Base-by-base conservation (phyloP, 1,140 invertebrate species). In the Zaprionus camerounensis region DNA sequence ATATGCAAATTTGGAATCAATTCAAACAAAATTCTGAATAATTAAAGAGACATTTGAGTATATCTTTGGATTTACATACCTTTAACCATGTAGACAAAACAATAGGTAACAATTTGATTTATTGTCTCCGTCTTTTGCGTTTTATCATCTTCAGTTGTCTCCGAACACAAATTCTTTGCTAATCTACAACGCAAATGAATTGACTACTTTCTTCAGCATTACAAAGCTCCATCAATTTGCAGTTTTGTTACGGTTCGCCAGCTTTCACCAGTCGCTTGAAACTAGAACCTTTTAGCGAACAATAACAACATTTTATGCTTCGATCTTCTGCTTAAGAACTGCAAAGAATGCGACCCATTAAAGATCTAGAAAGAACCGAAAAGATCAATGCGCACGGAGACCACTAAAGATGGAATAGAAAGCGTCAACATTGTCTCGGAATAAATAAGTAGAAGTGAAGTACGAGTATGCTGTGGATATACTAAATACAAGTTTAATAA, bases 71-170 rank as follows among this genome's bases (percentile, higher is more conserved):
- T 88, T 88, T 88, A 84, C 84, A 87, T 76, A 82, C 67, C 28
- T 51, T 13, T 58, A 41, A 28, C n/a, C 68, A 69, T 28, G 64
- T 51, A 41, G 17, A 64, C 17, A 49, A 59, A 71, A 85, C 74
- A 84, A 85, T 67, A 69, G 75, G 74, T 65, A 46, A 76, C 61
- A 65, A 71, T 88, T 83, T 87, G 83, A 87, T 87, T 87, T 87
- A 87, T 87, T 73, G 67, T 70, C 26, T 67, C 24, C 65, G 59
- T 51, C 68, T 77, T 76, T 75, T 76, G 67, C 71, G 76, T 79
- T 70, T 70, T 80, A 58, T 69, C 67, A 49, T 59, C 66, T 49
- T 36, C 13, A 26, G 51, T 13, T 44, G 64, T 72, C 41, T 53
- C 53, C 22, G n/a, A 31, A 13, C 24, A 49, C 9, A 51, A 38